Evolutionary conservation across 2,888 invertebrate species (phyloP), one percentile per base, ranked within the genome.

Genomic region (Autographa pulchrina): DNA sequence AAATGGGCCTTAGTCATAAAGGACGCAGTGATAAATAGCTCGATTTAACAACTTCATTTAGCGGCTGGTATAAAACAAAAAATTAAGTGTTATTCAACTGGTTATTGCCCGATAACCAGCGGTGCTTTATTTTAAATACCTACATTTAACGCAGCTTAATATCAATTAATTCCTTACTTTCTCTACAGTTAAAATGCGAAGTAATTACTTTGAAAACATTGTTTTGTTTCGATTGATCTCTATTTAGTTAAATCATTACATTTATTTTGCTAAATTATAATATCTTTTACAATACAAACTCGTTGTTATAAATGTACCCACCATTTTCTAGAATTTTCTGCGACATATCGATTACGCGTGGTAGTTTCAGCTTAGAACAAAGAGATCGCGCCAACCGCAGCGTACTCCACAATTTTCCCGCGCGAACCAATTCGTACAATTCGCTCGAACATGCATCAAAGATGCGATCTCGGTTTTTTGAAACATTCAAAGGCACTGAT

Each of bases 401-500:
- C 48, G 65, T 71, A 60, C 72, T 56, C 56, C 72, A 62, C 60
- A 52, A 11, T 62, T 62, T 67, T 75, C 41, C 64, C 61, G 76
- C 64, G 25, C 64, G 25, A 56, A 75, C 72, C 72, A 72, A 75
- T 76, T 75, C 71, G 63, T 76, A 66, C 63, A 66, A 52, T 71
- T 58, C 67, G 61, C 65, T 66, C 75, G 80, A 81, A 72, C 69
- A 80, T 74, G 71, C 76, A 78, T 60, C 52, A 48, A 31, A 43
- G 20, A 54, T 56, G 25, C 32, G 38, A 9, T 48, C 20, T 9
- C 32, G 41, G 43, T 65, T 65, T 74, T 70, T 61, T 41, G 25
- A 62, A 60, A 38, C 52, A 18, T 54, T 14, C n/a, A 62, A 59
- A 59, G 20, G 71, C 60, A 56, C 54, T 66, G 43, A 71, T 66